A percentile compares a stretch with the other conserved stretches of the same genome.
Conservation (phyloP, 2,797 vertebrate species). For the Momotus momota region DNA sequence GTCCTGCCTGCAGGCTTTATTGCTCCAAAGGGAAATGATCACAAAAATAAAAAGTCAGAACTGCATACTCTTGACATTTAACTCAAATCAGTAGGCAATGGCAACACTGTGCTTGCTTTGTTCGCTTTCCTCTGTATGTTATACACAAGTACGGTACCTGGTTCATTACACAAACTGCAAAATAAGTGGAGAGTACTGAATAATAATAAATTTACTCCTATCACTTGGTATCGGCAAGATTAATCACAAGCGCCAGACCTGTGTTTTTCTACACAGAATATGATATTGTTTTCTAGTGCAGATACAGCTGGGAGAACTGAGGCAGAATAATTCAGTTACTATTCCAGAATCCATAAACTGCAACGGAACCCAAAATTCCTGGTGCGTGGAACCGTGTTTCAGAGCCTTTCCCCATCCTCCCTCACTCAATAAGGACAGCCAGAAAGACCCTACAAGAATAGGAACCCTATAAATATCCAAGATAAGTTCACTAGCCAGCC, state of each 20-base stretch:
- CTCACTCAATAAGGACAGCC: background rate
- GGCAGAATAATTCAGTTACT: background rate
- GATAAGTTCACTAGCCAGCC: background rate
- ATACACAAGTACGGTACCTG: background rate
- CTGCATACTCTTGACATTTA: background rate
- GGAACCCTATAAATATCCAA: constrained; percentile 50
- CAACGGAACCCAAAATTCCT: background rate
- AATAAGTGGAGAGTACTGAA: background rate
- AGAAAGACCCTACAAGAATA: constrained; percentile 29
- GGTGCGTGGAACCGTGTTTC: background rate
- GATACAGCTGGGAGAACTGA: background rate
- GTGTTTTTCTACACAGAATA: background rate
- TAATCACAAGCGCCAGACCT: background rate
- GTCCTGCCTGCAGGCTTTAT: constrained; percentile 28
- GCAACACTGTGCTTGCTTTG: background rate
- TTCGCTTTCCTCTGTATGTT: background rate
- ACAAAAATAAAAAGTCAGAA: constrained; percentile 31
- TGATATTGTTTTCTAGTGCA: background rate
- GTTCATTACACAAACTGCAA: background rate
- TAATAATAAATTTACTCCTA: background rate
- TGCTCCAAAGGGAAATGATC: constrained; percentile 12
- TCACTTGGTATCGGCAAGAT: background rate
- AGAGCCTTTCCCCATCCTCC: background rate
- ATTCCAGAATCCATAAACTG: background rate
- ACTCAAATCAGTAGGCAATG: background rate